Evolutionary conservation across 2,797 vertebrate species (phyloP).

Genomic region (Rousettus madagascariensis): DNA sequence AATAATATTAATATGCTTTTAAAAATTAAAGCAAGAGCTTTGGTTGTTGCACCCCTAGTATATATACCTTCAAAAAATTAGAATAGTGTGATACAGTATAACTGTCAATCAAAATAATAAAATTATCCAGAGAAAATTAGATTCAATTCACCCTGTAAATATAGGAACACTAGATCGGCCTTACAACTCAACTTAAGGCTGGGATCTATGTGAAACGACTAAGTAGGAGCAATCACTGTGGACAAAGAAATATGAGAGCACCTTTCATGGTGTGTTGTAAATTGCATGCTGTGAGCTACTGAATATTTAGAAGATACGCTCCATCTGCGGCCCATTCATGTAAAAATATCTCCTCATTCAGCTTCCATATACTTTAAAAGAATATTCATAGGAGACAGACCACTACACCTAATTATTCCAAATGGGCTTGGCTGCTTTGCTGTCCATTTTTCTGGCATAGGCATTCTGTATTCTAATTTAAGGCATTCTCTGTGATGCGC

Average conservation of each 20-base stretch:
- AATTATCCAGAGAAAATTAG: neutral
- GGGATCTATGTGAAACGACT: neutral
- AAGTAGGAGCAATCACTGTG: neutral
- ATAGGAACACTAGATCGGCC: neutral
- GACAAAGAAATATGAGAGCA: neutral
- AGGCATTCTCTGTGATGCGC: neutral
- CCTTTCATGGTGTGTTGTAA: neutral
- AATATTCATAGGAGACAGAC: neutral
- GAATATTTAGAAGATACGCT: neutral
- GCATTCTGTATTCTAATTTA: neutral
- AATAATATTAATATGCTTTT: neutral
- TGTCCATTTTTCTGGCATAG: neutral
- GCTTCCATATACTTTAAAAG: neutral
- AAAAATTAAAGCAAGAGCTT: neutral
- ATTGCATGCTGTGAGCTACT: neutral
- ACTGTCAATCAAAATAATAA: slow-evolving; percentile 12
- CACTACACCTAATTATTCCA: neutral
- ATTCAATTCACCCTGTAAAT: neutral
- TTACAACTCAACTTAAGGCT: neutral
- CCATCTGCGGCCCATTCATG: neutral
- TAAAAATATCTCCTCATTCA: neutral
- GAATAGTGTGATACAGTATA: neutral
- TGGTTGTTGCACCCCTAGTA: neutral
- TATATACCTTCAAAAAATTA: neutral
- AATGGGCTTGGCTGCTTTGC: neutral